Evolutionary conservation across 1,140 invertebrate genomes (phyloP).

Genomic region (Rhagoletis pomonella): DNA sequence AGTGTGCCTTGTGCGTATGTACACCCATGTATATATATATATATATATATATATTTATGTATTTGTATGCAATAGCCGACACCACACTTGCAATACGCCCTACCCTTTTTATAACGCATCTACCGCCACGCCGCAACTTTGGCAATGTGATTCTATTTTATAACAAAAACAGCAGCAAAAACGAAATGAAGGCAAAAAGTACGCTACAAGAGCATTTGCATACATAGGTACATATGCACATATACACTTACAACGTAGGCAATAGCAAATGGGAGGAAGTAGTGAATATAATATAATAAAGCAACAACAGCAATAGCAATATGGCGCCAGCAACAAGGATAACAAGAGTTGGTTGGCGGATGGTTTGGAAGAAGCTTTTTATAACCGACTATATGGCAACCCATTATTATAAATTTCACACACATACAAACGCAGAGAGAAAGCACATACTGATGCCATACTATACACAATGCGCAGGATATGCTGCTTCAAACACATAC

Average conservation of each 20-base stretch:
- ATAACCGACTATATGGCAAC: conserved; percentile 36
- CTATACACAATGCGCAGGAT: conserved; percentile 21
- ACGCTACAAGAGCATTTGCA: not conserved
- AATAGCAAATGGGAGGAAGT: conserved; percentile 23
- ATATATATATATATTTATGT: not conserved
- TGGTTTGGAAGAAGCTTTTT: conserved; percentile 1
- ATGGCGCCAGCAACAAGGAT: conserved; percentile 21
- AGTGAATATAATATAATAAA: conserved; percentile 35
- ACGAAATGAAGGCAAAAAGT: not conserved
- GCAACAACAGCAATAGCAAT: not conserved
- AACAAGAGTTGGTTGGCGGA: not conserved
- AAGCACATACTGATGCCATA: not conserved
- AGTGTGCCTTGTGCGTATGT: too few relatives aligned
- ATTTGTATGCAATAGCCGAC: not conserved
- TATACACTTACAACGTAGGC: not conserved
- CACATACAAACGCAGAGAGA: not conserved
- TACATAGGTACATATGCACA: not conserved
- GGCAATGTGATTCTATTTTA: conserved; percentile 31
- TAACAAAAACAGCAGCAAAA: conserved; percentile 31
- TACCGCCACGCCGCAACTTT: not conserved
- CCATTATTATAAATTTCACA: conserved; percentile 48
- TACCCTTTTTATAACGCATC: conserved; percentile 34
- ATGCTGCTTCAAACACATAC: not conserved
- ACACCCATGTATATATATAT: not conserved
- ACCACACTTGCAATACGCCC: not conserved